Base-by-base conservation (phyloP, 2,113 vertebrate genomes). In the Antidorcas marsupialis region DNA sequence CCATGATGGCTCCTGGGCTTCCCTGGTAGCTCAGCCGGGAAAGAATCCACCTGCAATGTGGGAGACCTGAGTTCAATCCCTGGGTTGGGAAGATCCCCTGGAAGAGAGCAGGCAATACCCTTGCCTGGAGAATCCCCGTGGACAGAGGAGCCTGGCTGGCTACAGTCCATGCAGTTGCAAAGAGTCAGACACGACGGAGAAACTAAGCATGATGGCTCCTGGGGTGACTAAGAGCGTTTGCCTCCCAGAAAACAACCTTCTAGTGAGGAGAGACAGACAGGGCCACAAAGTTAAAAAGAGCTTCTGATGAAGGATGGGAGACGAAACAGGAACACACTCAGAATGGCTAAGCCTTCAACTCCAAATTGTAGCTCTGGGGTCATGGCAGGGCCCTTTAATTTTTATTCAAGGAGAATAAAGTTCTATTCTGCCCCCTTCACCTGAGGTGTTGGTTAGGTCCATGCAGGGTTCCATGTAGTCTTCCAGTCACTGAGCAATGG, bases 281-380 rank as follows among this genome's bases (percentile, higher is more conserved):
- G 50, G 36, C n/a, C 16, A 7, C 23, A 21, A 0, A 16, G 3
- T 21, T n/a, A 52, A 12, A 52, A 33, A 64, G 15, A 59, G 30
- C 15, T 67, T 79, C 60, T 1, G 7, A 47, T 2, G 12, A 30
- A 79, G 53, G 19, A 47, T 47, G 2, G 25, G 23, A 60, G 5
- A 16, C 0, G 7, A 47, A 30, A 16, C 15, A 30, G 1, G 39
- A 7, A 1, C 7, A 0, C 17, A 28, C 12, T 36, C 21, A 21
- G 21, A 47, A n/a, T 19, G 15, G 14, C 27, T 45, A 7, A 83
- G 53, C 9, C 10, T 27, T n/a, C 23, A 76, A 4, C 30, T n/a
- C 10, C 14, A 39, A 0, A 36, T 0, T 19, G 60, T 17, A 33
- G 7, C 33, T 45, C 52, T 57, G 30, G 17, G 7, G 6, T 50